phyloP scores from a whole-genome alignment of 2,113 vertebrate genomes.

The Pterocles orientalis region DNA sequence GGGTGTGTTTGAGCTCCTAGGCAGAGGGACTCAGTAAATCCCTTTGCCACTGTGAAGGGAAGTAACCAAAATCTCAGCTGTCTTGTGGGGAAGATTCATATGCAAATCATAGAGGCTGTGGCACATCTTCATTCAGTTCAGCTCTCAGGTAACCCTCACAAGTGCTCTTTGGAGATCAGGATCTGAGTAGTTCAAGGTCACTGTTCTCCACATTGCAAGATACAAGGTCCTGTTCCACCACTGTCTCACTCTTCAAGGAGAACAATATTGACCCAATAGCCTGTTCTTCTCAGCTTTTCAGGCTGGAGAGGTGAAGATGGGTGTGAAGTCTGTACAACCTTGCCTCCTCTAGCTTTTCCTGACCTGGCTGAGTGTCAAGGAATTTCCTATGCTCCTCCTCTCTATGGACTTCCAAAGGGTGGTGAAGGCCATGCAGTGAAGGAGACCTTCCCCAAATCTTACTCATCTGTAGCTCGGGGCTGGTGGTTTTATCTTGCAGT shows the following conservation, averaged over 20 bases:
- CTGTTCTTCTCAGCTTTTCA: no score
- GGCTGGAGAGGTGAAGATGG: no score
- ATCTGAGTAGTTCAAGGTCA: neutral
- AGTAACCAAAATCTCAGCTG: neutral
- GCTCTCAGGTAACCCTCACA: neutral
- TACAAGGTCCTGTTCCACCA: neutral
- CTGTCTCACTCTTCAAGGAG: neutral
- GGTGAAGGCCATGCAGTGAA: neutral
- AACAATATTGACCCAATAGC: no score
- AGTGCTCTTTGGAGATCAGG: neutral
- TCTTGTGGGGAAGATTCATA: neutral
- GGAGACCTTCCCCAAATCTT: neutral
- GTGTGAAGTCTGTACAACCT: no score
- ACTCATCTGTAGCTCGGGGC: neutral
- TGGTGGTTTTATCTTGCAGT: neutral
- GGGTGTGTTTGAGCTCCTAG: neutral
- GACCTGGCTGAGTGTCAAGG: no score
- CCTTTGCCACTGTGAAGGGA: neutral
- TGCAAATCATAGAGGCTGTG: neutral
- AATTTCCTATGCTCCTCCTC: no score
- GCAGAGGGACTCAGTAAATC: neutral
- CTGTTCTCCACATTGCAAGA: neutral
- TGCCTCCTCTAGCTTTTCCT: no score
- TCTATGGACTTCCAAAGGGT: no score
- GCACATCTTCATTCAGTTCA: neutral